Conservation (phyloP, 2,113 vertebrate species). For the Rutilus rutilus region DNA sequence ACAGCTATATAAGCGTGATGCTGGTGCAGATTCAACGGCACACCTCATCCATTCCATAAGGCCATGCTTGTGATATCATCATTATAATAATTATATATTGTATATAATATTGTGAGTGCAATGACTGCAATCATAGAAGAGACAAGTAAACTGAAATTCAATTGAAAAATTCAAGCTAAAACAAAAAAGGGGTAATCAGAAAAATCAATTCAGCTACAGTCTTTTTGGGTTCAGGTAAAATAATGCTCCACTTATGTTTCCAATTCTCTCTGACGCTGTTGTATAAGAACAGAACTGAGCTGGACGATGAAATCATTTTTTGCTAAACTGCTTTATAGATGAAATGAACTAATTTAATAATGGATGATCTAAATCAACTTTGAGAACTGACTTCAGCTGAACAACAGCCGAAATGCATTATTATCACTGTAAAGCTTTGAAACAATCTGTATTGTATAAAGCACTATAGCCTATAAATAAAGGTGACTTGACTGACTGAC, state of each 20-base stretch:
- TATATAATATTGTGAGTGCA: not conserved
- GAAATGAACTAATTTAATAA: too few relatives aligned
- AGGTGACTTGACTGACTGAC: too few relatives aligned
- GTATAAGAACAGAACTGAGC: too few relatives aligned
- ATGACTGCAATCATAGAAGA: not conserved
- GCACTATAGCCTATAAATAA: too few relatives aligned
- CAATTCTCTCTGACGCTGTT: too few relatives aligned
- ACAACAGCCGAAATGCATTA: too few relatives aligned
- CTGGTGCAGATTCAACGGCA: constrained; percentile 20
- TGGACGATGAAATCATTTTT: too few relatives aligned
- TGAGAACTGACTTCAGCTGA: too few relatives aligned
- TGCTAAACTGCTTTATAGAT: too few relatives aligned
- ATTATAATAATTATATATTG: not conserved
- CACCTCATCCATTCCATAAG: not conserved
- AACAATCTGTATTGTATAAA: too few relatives aligned
- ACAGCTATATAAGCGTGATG: constrained; percentile 35
- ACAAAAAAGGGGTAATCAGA: not conserved
- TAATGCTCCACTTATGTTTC: constrained; percentile 8
- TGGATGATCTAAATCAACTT: too few relatives aligned
- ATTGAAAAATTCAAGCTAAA: not conserved
- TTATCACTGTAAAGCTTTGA: too few relatives aligned
- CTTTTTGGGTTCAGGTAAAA: not conserved
- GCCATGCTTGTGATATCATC: not conserved
- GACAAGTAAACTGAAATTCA: not conserved
- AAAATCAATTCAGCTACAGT: not conserved